Evolutionary conservation across 2,113 vertebrate species (phyloP).

Genomic region (Microcebus jonahi): DNA sequence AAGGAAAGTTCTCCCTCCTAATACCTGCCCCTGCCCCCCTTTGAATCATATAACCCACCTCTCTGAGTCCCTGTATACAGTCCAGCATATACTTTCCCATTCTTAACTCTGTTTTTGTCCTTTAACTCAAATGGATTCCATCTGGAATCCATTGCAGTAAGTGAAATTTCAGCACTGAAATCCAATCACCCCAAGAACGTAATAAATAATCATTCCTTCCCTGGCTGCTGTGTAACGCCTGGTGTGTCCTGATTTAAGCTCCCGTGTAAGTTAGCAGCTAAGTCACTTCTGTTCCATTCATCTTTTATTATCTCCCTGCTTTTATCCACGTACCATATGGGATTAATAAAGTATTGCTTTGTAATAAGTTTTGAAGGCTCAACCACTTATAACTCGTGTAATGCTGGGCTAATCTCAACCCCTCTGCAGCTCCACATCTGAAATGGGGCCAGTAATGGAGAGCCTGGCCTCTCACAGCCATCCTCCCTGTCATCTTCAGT

Average conservation of each 20-base stretch:
- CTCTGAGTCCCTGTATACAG: not conserved
- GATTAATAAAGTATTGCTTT: not conserved
- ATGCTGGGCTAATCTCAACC: not conserved
- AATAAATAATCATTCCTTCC: not conserved
- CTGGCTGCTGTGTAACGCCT: not conserved
- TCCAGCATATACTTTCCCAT: not conserved
- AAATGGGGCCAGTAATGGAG: not conserved
- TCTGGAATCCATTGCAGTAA: not conserved
- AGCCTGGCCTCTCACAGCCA: not conserved
- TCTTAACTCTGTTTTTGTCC: not conserved
- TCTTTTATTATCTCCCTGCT: not conserved
- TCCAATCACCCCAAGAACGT: not conserved
- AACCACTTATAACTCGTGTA: not conserved
- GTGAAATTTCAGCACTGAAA: not conserved
- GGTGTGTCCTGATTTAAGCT: not conserved
- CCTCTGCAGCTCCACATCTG: not conserved
- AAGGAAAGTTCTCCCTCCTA: not conserved
- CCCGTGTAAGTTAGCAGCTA: not conserved
- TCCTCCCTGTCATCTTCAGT: not conserved
- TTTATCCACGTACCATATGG: not conserved
- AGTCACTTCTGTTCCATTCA: not conserved
- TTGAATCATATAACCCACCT: no score
- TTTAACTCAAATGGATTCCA: not conserved
- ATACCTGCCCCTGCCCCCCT: fast-evolving
- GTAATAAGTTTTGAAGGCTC: not conserved